phyloP scores from a whole-genome alignment of 2,113 vertebrate genomes.

The Mirza zaza region DNA sequence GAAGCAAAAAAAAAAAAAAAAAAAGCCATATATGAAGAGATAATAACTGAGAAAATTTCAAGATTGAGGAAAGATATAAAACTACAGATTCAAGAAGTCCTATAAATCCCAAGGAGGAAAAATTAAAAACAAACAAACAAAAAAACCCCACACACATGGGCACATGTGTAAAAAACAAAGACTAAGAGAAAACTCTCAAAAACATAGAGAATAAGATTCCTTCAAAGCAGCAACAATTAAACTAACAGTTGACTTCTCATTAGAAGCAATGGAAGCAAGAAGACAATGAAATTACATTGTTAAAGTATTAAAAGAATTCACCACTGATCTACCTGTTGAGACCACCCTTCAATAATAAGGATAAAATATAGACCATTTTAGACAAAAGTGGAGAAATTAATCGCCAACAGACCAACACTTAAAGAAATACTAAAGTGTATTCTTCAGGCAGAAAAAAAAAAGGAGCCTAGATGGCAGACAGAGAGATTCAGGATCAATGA shows the following conservation, averaged over 20 bases:
- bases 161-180: neutral
- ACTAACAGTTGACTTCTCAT: neutral
- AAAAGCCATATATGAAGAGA: neutral
- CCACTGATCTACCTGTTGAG: neutral
- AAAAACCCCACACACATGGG: neutral
- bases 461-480: neutral
- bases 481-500: neutral
- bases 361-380: neutral
- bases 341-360: neutral
- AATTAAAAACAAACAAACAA: neutral
- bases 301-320: neutral
- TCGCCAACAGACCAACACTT: neutral
- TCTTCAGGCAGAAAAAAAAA: neutral
- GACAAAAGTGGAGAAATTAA: neutral
- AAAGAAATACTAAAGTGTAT: neutral
- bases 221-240: neutral
- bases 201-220: neutral
- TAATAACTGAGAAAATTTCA: neutral
- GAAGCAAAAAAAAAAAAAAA: neutral
- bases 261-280: neutral
- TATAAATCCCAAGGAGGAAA: neutral
- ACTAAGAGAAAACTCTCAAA: neutral
- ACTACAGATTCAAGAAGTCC: neutral
- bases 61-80: neutral
- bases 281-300: neutral